Percentiles rank a stretch among this genome's conserved stretches.
phyloP scores from a whole-genome alignment of 1,140 invertebrate species.

The Danaus melanippus region DNA sequence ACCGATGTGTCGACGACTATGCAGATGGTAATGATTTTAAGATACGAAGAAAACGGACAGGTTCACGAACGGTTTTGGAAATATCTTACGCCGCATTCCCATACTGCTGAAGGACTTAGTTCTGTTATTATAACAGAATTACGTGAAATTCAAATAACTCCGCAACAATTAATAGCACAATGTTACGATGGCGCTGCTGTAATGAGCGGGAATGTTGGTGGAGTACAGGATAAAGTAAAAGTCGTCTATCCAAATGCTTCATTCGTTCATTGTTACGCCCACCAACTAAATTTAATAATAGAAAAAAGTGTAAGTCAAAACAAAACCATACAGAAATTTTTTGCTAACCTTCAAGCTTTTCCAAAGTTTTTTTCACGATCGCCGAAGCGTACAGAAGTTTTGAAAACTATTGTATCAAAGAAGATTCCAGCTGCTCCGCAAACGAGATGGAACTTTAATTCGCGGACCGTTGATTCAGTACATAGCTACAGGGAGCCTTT shows the following conservation, averaged over 20 bases:
- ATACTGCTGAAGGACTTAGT: slow-evolving; percentile 10
- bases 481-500: too few species aligned
- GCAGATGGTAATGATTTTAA: slow-evolving; percentile 10
- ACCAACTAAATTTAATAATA: slow-evolving; percentile 16
- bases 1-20: slow-evolving; percentile 8
- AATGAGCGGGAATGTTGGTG: too few species aligned
- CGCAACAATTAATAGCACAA: too few species aligned
- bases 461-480: too few species aligned
- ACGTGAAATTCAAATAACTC: slow-evolving; percentile 5
- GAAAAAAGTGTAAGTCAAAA: slow-evolving; percentile 11
- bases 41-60: slow-evolving; percentile 7
- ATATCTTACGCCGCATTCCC: background rate
- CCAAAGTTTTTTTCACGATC: too few species aligned
- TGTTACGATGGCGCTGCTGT: too few species aligned
- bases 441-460: too few species aligned
- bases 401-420: background rate
- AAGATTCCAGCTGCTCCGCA: too few species aligned
- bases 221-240: too few species aligned
- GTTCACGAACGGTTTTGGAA: slow-evolving; percentile 7
- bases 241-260: slow-evolving; percentile 13
- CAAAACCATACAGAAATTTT: too few species aligned
- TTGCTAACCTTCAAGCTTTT: too few species aligned
- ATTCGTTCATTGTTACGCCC: slow-evolving; percentile 14
- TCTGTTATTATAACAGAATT: slow-evolving; percentile 9
- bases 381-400: too few species aligned